These are phyloP conservation scores for Tipula confusa DNA, from an alignment of 2,888 invertebrate species.

Conservation along the genomic window DNA sequence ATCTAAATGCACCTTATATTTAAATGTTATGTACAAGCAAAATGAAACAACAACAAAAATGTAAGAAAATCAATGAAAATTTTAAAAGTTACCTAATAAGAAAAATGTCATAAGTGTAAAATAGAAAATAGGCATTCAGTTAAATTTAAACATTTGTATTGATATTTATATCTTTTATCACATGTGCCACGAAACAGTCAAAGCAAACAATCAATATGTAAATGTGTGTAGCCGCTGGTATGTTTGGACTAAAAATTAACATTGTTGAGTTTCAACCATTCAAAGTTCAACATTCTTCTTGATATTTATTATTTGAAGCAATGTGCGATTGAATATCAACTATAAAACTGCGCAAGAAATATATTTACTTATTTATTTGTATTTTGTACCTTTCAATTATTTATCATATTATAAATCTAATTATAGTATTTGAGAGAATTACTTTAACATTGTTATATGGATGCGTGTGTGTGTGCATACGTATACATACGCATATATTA, in stretches of 20 bases:
- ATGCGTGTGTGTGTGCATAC: background rate
- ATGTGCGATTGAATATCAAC: background rate
- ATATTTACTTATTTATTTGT: background rate
- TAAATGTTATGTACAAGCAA: background rate
- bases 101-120: background rate
- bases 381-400: background rate
- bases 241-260: background rate
- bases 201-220: background rate
- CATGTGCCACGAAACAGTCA: too few relatives aligned
- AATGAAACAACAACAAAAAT: background rate
- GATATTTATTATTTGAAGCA: background rate
- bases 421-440: background rate
- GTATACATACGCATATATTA: background rate
- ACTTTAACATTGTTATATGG: too few relatives aligned
- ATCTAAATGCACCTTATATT: background rate
- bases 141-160: too few relatives aligned
- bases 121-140: too few relatives aligned
- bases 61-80: background rate
- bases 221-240: background rate
- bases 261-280: background rate
- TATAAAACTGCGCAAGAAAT: background rate
- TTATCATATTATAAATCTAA: background rate
- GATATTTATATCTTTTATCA: too few relatives aligned
- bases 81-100: background rate
- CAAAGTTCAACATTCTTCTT: constrained; percentile 13